Evolutionary conservation across 1,140 invertebrate species (phyloP).

Genomic region (Phortica variegata): DNA sequence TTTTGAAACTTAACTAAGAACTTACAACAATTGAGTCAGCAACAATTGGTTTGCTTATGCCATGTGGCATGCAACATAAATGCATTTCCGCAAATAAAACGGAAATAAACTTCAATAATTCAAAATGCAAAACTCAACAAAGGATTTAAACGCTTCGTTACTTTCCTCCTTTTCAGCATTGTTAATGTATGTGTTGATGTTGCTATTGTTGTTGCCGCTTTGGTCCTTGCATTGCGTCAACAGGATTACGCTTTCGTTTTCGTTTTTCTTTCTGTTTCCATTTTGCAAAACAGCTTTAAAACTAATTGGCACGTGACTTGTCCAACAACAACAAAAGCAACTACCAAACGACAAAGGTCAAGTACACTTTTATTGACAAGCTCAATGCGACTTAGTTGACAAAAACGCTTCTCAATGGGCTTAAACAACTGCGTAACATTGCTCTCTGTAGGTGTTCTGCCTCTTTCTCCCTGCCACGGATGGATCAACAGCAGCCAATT

Average conservation of each 20-base stretch:
- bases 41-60: neutral
- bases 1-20: neutral
- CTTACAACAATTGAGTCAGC: neutral
- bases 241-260: no score
- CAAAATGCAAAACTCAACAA: constrained; percentile 14
- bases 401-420: no score
- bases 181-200: neutral
- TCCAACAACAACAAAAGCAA: no score
- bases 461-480: no score
- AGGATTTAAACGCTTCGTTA: neutral
- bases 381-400: no score
- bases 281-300: neutral
- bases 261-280: neutral
- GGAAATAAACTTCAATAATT: constrained; percentile 31
- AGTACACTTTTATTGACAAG: no score
- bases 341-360: no score
- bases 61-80: constrained; percentile 16
- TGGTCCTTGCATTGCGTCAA: no score
- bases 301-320: neutral
- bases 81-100: constrained; percentile 50
- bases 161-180: neutral
- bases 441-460: no score
- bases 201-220: neutral
- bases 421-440: no score
- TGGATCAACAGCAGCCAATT: no score